phyloP scores from a whole-genome alignment of 2,797 vertebrate genomes.

The Cheirogaleus major region DNA sequence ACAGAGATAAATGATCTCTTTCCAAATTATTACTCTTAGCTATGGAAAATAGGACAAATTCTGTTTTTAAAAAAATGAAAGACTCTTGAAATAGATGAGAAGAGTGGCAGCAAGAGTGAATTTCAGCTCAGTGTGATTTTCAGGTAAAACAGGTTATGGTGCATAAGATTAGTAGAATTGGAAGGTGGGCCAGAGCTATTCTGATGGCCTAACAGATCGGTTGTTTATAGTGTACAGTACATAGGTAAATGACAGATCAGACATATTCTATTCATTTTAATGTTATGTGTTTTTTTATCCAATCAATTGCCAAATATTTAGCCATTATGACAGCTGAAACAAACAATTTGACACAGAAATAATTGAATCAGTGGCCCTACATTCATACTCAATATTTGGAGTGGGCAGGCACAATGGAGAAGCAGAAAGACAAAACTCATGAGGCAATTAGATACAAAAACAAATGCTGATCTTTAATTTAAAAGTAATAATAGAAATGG shows the following conservation, averaged over 20 bases:
- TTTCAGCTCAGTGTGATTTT: conserved; percentile 31
- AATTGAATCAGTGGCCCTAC: not conserved
- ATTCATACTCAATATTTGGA: not conserved
- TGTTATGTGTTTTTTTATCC: not conserved
- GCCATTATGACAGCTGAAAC: not conserved
- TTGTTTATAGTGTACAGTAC: not conserved
- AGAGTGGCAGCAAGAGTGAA: not conserved
- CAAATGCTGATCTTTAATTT: conserved; percentile 6
- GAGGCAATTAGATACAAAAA: not conserved
- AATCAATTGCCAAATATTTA: conserved; percentile 28
- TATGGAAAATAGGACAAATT: conserved; percentile 39
- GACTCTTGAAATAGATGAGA: not conserved
- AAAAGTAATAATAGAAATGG: not conserved
- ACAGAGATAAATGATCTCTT: not conserved
- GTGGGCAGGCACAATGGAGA: not conserved
- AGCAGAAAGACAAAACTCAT: not conserved
- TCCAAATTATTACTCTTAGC: not conserved
- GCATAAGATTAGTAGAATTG: not conserved
- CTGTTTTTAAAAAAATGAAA: conserved; percentile 7
- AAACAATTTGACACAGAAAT: conserved; percentile 38
- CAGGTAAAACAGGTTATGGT: conserved; percentile 12
- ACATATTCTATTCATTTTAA: not conserved
- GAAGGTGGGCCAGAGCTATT: not conserved
- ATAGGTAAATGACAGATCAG: not conserved
- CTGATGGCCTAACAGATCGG: not conserved